Evolutionary conservation across 2,113 vertebrate genomes (phyloP).

Genomic region (Acrocephalus kingi): DNA sequence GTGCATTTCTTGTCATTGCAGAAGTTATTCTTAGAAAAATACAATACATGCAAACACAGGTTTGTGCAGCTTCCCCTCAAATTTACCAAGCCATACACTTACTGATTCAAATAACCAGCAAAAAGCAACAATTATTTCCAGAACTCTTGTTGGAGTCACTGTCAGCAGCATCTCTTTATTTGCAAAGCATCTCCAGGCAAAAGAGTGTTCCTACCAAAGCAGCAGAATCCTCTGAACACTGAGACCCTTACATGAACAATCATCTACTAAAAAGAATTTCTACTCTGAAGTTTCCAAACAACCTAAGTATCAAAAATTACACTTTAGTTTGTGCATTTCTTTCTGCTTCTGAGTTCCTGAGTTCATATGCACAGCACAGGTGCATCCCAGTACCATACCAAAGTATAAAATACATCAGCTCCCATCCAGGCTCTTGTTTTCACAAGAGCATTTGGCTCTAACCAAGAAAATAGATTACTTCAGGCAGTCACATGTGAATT

Average conservation of each 20-base stretch:
- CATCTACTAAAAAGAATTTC: not conserved
- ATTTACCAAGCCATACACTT: not conserved
- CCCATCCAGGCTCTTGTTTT: not conserved
- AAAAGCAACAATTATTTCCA: not conserved
- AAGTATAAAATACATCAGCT: not conserved
- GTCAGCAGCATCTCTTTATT: not conserved
- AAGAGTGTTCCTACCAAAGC: not conserved
- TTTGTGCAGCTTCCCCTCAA: not conserved
- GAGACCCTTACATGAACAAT: not conserved
- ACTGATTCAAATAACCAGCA: not conserved
- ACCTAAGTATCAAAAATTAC: not conserved
- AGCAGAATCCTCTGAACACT: not conserved
- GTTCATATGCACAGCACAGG: not conserved
- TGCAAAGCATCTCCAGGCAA: not conserved
- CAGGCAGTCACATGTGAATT: not conserved
- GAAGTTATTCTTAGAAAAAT: not conserved
- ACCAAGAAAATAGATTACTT: not conserved
- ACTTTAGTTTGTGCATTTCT: not conserved
- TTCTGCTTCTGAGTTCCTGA: not conserved
- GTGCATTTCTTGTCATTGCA: not conserved
- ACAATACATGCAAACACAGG: not conserved
- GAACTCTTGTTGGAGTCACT: not conserved
- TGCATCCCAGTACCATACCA: not conserved
- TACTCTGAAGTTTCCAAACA: not conserved
- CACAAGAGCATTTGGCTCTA: not conserved